Conservation (phyloP, 2,113 vertebrate species). For the Tauraco erythrolophus region DNA sequence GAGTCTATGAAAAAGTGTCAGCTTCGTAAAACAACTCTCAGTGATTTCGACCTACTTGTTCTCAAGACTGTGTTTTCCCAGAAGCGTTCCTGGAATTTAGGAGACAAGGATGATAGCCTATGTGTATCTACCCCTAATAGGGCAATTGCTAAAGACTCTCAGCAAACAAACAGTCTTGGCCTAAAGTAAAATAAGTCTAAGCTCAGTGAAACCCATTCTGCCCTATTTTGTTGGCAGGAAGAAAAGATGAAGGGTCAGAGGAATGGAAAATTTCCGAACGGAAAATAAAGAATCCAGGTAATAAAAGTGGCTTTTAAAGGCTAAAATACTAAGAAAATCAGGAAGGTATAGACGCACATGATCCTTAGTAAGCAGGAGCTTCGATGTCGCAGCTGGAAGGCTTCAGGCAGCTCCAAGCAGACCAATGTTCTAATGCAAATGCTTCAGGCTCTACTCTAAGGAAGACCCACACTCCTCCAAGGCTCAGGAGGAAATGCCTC, state of each 20-base stretch:
- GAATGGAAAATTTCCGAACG: neutral
- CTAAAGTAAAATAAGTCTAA: neutral
- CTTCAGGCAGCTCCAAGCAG: no score
- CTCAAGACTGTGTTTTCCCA: neutral
- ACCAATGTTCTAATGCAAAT: no score
- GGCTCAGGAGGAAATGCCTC: no score
- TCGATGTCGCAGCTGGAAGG: no score
- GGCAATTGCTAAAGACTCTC: neutral
- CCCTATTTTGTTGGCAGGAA: neutral
- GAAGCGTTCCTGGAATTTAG: neutral
- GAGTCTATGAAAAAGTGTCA: neutral
- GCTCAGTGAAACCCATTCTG: neutral
- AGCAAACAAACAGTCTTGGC: neutral
- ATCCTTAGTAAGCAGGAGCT: neutral
- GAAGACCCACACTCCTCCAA: no score
- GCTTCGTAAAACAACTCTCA: neutral
- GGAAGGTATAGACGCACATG: accelerated
- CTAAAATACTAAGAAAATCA: neutral
- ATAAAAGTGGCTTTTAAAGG: neutral
- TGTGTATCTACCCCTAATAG: conserved; percentile 13
- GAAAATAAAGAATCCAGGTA: neutral
- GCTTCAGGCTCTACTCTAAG: no score
- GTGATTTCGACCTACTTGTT: neutral
- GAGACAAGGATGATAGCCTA: neutral
- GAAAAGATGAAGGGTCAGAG: neutral